These are phyloP conservation scores for Mythimna loreyi DNA, from an alignment of 2,888 invertebrate species.

Conservation along the genomic window DNA sequence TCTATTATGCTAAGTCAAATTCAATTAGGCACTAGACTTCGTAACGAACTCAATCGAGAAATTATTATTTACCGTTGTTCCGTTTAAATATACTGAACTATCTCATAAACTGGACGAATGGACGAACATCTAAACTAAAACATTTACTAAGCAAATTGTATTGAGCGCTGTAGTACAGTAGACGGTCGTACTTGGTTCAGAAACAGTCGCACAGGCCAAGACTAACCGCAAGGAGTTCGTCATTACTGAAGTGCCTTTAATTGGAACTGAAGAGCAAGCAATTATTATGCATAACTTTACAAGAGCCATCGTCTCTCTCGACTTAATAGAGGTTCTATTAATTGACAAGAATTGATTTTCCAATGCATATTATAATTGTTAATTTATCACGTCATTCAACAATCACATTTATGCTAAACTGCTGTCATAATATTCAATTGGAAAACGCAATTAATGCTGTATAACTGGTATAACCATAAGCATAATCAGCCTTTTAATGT, in stretches of 20 bases:
- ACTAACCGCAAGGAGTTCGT: slow-evolving; percentile 72
- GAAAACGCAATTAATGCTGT: slow-evolving; percentile 31
- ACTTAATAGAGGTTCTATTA: slow-evolving; percentile 78
- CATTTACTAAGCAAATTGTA: slow-evolving; percentile 65
- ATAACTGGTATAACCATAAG: no score
- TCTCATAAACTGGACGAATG: slow-evolving; percentile 25
- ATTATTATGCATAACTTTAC: slow-evolving; percentile 87
- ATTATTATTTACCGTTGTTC: slow-evolving; percentile 30
- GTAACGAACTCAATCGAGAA: slow-evolving; percentile 3
- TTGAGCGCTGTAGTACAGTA: slow-evolving; percentile 57
- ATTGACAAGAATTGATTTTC: slow-evolving; percentile 77
- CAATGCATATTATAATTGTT: slow-evolving; percentile 58
- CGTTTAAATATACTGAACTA: slow-evolving; percentile 26
- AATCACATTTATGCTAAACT: slow-evolving; percentile 24
- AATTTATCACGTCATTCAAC: slow-evolving; percentile 43
- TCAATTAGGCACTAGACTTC: slow-evolving; percentile 3
- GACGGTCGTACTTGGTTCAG: slow-evolving; percentile 59
- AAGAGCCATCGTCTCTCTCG: slow-evolving; percentile 73
- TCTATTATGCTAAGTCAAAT: background rate
- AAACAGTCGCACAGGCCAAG: slow-evolving; percentile 64
- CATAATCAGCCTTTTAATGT: no score
- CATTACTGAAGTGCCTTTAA: slow-evolving; percentile 81
- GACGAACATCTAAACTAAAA: slow-evolving; percentile 45
- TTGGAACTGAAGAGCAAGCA: slow-evolving; percentile 82
- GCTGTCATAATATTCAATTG: slow-evolving; percentile 16